Evolutionary conservation across 2,797 vertebrate genomes (phyloP).

Genomic region (Leptoclinus maculatus): DNA sequence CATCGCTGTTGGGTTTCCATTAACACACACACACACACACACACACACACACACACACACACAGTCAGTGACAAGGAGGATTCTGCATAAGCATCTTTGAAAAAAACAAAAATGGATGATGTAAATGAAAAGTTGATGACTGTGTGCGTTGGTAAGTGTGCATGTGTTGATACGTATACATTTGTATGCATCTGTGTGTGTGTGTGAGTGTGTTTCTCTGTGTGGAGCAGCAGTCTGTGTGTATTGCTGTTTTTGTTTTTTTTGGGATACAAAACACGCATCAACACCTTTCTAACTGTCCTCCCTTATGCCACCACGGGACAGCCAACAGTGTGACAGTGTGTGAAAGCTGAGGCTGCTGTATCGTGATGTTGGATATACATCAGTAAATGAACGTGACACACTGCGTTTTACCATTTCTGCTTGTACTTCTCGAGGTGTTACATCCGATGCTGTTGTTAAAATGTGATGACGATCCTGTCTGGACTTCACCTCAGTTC

Average conservation of each 20-base stretch:
- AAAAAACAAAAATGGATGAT: conserved; percentile 24
- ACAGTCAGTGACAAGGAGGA: conserved; percentile 14
- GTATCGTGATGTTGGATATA: conserved; percentile 1
- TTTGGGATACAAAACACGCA: neutral
- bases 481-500: neutral
- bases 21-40: neutral
- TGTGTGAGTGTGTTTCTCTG: neutral
- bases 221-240: neutral
- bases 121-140: conserved; percentile 11
- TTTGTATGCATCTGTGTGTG: neutral
- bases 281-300: conserved; percentile 42
- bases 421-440: conserved; percentile 18
- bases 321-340: conserved; percentile 24
- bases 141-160: neutral
- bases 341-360: conserved; percentile 39
- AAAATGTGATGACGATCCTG: conserved; percentile 2
- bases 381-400: conserved; percentile 33
- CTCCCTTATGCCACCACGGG: conserved; percentile 4
- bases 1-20: neutral
- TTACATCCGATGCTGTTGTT: conserved; percentile 4
- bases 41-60: conserved; percentile 15
- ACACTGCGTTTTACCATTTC: conserved; percentile 22
- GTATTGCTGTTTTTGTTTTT: neutral
- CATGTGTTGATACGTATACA: neutral
- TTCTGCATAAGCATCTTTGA: conserved; percentile 16